Evolutionary conservation across 2,888 invertebrate species (phyloP).

Genomic region (Drosophila mercatorum): DNA sequence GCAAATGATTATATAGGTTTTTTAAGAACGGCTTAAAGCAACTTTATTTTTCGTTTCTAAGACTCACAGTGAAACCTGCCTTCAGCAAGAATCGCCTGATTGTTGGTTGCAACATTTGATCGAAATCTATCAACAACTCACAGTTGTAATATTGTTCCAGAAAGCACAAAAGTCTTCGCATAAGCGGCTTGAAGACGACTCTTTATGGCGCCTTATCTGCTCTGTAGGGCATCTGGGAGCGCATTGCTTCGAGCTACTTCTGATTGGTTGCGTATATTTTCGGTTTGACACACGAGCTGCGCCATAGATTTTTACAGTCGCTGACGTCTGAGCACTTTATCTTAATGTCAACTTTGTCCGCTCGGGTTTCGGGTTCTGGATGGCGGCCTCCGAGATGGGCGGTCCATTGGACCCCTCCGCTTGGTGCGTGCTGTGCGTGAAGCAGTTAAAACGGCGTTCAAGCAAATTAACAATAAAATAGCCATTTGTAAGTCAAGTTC

Average conservation of each 20-base stretch:
- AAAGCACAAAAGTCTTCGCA: not conserved
- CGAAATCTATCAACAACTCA: not conserved
- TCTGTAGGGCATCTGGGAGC: slow-evolving; percentile 23
- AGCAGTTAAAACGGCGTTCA: slow-evolving; percentile 70
- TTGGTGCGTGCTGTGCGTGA: slow-evolving; percentile 66
- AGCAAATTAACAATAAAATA: slow-evolving; percentile 75
- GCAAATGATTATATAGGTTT: no score
- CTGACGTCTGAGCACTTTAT: slow-evolving; percentile 68
- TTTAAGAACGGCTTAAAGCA: no score
- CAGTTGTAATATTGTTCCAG: not conserved
- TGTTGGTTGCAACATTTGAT: no score
- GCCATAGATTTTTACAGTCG: slow-evolving; percentile 49
- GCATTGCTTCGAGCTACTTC: slow-evolving; percentile 21
- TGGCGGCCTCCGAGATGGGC: slow-evolving; percentile 10
- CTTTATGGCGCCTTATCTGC: not conserved
- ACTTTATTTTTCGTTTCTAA: no score
- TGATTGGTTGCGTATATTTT: slow-evolving; percentile 32
- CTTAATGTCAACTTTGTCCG: slow-evolving; percentile 67
- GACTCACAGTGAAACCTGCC: not conserved
- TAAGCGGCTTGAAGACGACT: not conserved
- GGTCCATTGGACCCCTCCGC: slow-evolving; percentile 20
- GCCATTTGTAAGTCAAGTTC: slow-evolving; percentile 65
- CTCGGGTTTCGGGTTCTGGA: slow-evolving; percentile 20
- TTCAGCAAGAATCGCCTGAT: no score
- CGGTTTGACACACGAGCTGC: slow-evolving; percentile 44